Percentiles rank a stretch among this genome's conserved stretches.
These are phyloP conservation scores for Crepidodera aurea DNA, from an alignment of 2,888 invertebrate species.

Conservation along the genomic window DNA sequence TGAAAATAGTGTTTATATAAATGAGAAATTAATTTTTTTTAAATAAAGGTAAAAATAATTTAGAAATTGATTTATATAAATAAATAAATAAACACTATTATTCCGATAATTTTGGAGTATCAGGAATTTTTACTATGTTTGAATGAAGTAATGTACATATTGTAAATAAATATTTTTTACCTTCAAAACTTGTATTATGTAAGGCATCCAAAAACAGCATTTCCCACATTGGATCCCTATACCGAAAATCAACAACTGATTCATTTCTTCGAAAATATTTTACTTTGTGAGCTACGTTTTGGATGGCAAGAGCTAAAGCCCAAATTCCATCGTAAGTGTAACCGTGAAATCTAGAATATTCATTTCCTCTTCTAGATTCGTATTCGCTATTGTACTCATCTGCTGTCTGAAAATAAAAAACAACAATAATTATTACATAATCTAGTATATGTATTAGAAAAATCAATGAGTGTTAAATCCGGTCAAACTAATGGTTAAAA, in stretches of 20 bases:
- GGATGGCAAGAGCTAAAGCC: slow-evolving; percentile 95
- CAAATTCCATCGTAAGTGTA: slow-evolving; percentile 99
- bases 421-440: not conserved
- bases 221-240: slow-evolving; percentile 88
- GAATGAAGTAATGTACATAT: no score
- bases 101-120: no score
- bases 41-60: no score
- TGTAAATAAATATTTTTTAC: slow-evolving; percentile 70
- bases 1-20: no score
- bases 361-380: slow-evolving; percentile 78
- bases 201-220: slow-evolving; percentile 85
- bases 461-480: no score
- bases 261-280: slow-evolving; percentile 76
- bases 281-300: slow-evolving; percentile 83
- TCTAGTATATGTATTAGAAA: no score
- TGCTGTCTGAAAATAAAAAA: slow-evolving; percentile 74
- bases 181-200: slow-evolving; percentile 92
- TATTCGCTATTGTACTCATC: slow-evolving; percentile 88
- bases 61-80: no score
- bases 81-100: no score
- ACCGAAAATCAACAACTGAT: slow-evolving; percentile 83
- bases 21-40: no score
- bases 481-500: no score
- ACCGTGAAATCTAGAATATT: slow-evolving; percentile 95
- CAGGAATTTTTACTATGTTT: no score